Evolutionary conservation across 2,113 vertebrate genomes (phyloP), one percentile per base, ranked within the genome.

Genomic region (Lamprologus ornatipinnis): DNA sequence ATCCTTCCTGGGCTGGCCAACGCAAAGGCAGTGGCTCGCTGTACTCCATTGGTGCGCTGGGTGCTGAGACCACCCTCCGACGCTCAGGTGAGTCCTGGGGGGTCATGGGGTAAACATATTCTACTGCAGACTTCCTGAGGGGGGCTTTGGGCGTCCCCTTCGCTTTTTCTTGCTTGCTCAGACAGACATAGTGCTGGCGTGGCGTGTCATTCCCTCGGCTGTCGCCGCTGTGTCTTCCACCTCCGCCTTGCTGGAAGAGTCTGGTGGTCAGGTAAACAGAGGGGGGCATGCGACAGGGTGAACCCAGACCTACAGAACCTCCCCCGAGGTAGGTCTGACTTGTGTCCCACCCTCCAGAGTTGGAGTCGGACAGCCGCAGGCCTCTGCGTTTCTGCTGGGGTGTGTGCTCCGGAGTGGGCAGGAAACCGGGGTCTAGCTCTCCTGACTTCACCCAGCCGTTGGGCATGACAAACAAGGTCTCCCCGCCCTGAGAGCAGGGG

Each of bases 331-430:
- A 97, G 80, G 97, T 97, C 92, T 97, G 97, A 78, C 97, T 97
- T 89, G 97, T 98, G 90, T 99, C 98, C 98, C 98, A 99, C 9
- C 92, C 95, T 51, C 95, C 94, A 6, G 96, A 96, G 88, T 96
- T 97, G 82, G 97, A 98, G 83, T 97, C 96, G 1, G 96, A 96
- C 78, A 97, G 88, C 6, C 96, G 95, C 6, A 98, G 95, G 4
- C 97, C 92, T 6, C 97, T 96, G 21, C 98, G 97, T 85, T 99
- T 99, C 94, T 99, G 98, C 81, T 98, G 98, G 1, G 98, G 98
- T 3, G 98, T 99, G 95, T 99, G 98, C 96, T 99, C 98, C 0
- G 98, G 98, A 0, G 98, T 99, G 60, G 98, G 98, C 79, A 99
- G 96, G 78, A 99, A 97, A 37, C 97, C 98, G 0, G 98, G 97